Conservation (phyloP, 1,140 invertebrate genomes). For the Pararge aegeria region DNA sequence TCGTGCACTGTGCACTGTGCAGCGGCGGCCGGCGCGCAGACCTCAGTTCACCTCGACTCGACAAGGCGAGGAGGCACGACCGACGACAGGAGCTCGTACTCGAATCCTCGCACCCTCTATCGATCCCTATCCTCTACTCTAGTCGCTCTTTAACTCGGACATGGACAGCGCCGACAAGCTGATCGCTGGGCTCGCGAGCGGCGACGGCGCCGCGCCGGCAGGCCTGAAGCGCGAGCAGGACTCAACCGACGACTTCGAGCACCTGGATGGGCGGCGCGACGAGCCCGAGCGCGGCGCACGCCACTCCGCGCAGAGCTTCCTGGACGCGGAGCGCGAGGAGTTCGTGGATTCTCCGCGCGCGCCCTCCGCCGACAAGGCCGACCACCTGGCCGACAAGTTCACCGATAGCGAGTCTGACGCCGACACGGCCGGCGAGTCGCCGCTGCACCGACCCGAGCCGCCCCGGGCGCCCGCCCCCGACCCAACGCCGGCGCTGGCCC, state of each 20-base stretch:
- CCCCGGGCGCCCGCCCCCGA: conserved; percentile 44
- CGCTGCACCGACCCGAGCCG: conserved; percentile 49
- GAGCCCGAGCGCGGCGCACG: conserved; percentile 60
- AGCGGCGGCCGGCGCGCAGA: conserved; percentile 45
- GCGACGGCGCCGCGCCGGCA: conserved; percentile 41
- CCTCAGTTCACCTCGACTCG: conserved; percentile 55
- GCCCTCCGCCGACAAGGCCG: conserved; percentile 53
- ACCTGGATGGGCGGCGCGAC: conserved; percentile 74
- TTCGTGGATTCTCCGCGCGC: conserved; percentile 59
- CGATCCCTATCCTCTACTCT: conserved; percentile 37
- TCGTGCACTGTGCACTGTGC: conserved; percentile 51
- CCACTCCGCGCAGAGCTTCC: conserved; percentile 76
- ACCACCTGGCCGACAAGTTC: conserved; percentile 75
- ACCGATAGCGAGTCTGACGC: conserved; percentile 79
- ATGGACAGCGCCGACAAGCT: conserved; percentile 64
- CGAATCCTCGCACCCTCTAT: conserved; percentile 62
- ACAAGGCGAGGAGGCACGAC: conserved; percentile 55
- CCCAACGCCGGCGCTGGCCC: conserved; percentile 30
- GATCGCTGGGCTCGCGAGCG: conserved; percentile 56
- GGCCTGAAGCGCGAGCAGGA: conserved; percentile 82
- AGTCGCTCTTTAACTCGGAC: conserved; percentile 30
- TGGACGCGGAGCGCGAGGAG: conserved; percentile 77
- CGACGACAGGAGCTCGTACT: too few relatives aligned
- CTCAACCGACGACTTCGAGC: conserved; percentile 86
- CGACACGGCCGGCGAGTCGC: conserved; percentile 61